Conservation (phyloP, 2,113 vertebrate genomes). For the Narcine bancroftii region DNA sequence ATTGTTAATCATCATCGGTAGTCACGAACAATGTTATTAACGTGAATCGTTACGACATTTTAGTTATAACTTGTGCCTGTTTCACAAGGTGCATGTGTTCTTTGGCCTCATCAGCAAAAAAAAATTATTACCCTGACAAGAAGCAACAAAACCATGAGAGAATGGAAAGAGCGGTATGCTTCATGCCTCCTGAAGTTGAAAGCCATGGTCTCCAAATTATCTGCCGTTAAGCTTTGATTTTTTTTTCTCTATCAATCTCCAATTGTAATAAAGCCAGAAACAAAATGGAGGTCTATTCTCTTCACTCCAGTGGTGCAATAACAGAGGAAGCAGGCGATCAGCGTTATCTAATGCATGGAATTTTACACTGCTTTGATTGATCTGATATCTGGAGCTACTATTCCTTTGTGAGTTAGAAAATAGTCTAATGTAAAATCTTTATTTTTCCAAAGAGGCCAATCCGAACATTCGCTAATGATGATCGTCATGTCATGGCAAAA, state of each 20-base stretch:
- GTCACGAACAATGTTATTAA: not conserved
- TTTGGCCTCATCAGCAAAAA: not conserved
- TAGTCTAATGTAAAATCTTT: not conserved
- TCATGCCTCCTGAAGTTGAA: slow-evolving; percentile 26
- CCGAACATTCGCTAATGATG: slow-evolving; percentile 94
- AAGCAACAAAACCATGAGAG: not conserved
- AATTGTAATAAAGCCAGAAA: not conserved
- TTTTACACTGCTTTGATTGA: not conserved
- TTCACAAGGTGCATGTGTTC: not conserved
- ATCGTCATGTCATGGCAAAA: slow-evolving; percentile 97
- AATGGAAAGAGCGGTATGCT: not conserved
- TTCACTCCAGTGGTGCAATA: not conserved
- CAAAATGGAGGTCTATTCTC: not conserved
- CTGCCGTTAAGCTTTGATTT: not conserved
- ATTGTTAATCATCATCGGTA: not conserved
- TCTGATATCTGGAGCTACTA: not conserved
- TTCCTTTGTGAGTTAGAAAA: not conserved
- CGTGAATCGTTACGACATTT: not conserved
- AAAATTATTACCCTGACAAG: not conserved
- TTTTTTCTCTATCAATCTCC: not conserved
- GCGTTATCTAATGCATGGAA: not conserved
- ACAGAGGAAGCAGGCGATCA: not conserved
- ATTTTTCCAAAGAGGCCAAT: slow-evolving; percentile 77
- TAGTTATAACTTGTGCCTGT: not conserved
- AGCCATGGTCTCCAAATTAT: not conserved